Percentiles rank a stretch among this genome's conserved stretches.
Evolutionary conservation across 1,140 invertebrate genomes (phyloP).

Genomic region (Charaxes varanes): DNA sequence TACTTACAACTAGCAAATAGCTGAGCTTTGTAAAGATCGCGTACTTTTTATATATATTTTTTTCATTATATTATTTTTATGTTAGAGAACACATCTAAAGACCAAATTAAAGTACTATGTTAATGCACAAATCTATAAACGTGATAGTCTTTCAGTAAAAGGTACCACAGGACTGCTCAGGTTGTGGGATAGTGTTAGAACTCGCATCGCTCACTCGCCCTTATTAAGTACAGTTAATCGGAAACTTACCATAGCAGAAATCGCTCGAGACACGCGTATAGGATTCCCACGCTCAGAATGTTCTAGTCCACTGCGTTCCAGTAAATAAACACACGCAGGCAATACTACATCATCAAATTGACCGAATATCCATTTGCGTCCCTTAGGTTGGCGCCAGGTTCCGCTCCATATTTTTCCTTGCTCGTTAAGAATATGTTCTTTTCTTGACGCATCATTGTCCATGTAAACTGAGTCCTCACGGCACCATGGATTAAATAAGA

Average conservation of each 20-base stretch:
- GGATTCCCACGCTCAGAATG: slow-evolving; percentile 81
- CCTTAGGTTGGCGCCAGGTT: slow-evolving; percentile 77
- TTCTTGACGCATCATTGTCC: slow-evolving; percentile 76
- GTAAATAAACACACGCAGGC: slow-evolving; percentile 77
- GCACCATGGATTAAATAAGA: slow-evolving; percentile 90
- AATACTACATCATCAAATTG: slow-evolving; percentile 82
- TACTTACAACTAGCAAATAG: no score
- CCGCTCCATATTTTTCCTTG: slow-evolving; percentile 86
- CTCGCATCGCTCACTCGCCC: no score
- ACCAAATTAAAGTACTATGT: no score
- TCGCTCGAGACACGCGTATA: slow-evolving; percentile 79
- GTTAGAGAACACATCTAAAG: no score
- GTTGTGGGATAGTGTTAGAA: no score
- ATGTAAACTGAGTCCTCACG: slow-evolving; percentile 81
- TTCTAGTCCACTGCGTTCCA: slow-evolving; percentile 77
- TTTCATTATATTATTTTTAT: no score
- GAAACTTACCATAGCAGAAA: slow-evolving; percentile 81
- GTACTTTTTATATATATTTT: no score
- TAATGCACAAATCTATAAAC: no score
- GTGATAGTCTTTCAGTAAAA: no score
- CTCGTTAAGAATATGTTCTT: slow-evolving; percentile 85
- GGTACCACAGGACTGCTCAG: no score
- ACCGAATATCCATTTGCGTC: slow-evolving; percentile 84
- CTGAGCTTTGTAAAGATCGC: no score
- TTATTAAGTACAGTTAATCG: no score